Conservation (phyloP, 2,113 vertebrate genomes). For the Forbesichthys papilliferus region DNA sequence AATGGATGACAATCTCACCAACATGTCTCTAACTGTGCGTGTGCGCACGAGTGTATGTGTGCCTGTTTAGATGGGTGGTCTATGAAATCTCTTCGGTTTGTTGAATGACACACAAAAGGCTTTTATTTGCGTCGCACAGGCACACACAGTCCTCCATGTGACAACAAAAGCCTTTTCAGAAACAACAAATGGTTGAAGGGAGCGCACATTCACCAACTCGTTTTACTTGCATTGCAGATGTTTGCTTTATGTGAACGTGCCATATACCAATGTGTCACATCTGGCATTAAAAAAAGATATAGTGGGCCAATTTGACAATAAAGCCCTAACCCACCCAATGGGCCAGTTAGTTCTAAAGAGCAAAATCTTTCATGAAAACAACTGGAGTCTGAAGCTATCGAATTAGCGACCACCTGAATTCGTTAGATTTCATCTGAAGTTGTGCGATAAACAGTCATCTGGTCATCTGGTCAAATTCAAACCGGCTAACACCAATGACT, state of each 20-base stretch:
- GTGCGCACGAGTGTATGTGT: background rate
- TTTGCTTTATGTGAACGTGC: slow-evolving; percentile 8
- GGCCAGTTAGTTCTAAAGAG: background rate
- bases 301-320: background rate
- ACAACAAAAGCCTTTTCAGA: slow-evolving; percentile 60
- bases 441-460: no score
- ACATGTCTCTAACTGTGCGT: no score
- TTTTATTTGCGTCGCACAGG: slow-evolving; percentile 41
- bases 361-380: no score
- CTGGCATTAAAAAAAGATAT: background rate
- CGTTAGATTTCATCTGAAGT: no score
- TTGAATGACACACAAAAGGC: slow-evolving; percentile 43
- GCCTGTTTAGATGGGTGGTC: slow-evolving; percentile 46
- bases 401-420: no score
- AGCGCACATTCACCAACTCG: slow-evolving; percentile 13
- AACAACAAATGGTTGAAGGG: slow-evolving; percentile 5
- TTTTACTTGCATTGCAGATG: slow-evolving; percentile 3
- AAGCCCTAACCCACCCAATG: background rate
- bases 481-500: no score
- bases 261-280: background rate
- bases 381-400: no score
- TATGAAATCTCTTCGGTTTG: slow-evolving; percentile 48
- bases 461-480: no score
- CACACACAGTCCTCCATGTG: slow-evolving; percentile 49
- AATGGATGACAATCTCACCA: background rate